These are phyloP conservation scores for Eristalis arbustorum DNA, from an alignment of 2,888 invertebrate genomes.

Conservation along the genomic window DNA sequence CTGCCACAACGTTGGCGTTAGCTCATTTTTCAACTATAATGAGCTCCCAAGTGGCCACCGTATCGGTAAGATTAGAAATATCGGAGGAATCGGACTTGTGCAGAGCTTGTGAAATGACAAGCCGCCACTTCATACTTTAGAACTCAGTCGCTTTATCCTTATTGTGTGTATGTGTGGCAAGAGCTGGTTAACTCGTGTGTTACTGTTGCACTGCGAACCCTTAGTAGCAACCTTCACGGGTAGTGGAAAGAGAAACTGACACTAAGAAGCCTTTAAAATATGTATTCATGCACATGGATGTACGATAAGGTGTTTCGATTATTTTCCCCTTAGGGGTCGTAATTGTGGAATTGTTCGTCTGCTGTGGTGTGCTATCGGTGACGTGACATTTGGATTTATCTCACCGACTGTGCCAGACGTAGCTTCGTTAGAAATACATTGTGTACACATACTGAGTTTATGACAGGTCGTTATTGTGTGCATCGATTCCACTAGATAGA, in stretches of 20 bases:
- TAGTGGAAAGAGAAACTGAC: not conserved
- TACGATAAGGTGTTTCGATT: conserved; percentile 42
- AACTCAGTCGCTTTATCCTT: conserved; percentile 12
- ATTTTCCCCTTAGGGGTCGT: conserved; percentile 39
- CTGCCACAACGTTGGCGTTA: not conserved
- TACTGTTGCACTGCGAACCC: conserved; percentile 37
- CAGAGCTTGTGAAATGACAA: conserved; percentile 18
- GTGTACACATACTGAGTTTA: not conserved
- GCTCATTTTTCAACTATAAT: conserved; percentile 67
- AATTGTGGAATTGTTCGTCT: conserved; percentile 21
- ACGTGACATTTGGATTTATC: conserved; percentile 17
- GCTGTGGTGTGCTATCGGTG: not conserved
- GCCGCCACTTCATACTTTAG: conserved; percentile 4
- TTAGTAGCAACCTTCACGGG: conserved; percentile 3
- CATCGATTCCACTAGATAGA: conserved; percentile 25
- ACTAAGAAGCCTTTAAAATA: conserved; percentile 7
- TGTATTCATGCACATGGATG: not conserved
- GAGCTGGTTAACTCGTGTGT: not conserved
- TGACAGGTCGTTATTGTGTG: conserved; percentile 25
- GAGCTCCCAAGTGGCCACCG: conserved; percentile 64
- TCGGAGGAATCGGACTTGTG: conserved; percentile 22
- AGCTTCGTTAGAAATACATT: not conserved
- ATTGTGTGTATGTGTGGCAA: not conserved
- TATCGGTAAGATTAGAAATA: conserved; percentile 45
- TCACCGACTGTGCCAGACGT: conserved; percentile 20